Conservation (phyloP, 2,113 vertebrate genomes). For the Phainopepla nitens region DNA sequence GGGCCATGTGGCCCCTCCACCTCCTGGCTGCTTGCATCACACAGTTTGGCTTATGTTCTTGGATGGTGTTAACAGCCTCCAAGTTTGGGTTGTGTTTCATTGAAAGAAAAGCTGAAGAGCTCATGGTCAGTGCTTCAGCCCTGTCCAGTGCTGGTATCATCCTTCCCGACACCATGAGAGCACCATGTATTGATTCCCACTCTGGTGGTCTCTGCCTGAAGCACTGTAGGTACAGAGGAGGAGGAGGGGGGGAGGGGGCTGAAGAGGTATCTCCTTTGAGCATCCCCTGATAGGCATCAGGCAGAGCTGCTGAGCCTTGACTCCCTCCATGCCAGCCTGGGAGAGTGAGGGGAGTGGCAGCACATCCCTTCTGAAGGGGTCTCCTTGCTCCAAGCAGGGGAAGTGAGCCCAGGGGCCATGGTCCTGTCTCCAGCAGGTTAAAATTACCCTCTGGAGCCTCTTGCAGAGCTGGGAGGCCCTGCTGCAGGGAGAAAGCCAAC, state of each 20-base stretch:
- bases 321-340: fast-evolving
- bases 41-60: neutral
- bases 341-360: neutral
- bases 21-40: neutral
- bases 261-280: neutral
- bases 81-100: neutral
- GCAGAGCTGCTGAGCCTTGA: neutral
- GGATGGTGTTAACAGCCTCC: neutral
- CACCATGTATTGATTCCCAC: neutral
- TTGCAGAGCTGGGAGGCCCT: neutral
- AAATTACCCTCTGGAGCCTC: neutral
- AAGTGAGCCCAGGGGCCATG: fast-evolving
- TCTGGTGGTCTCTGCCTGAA: neutral
- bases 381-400: neutral
- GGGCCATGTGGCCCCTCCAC: neutral
- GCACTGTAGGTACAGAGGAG: neutral
- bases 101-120: slow-evolving; percentile 37
- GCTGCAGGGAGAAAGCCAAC: neutral
- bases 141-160: neutral
- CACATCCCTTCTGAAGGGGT: neutral
- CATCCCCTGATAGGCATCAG: neutral
- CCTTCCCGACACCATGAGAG: neutral
- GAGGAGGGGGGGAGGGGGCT: neutral
- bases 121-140: neutral
- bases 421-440: neutral